Evolutionary conservation across 2,797 vertebrate species (phyloP), one percentile per base, ranked within the genome.

Genomic region (Botia kubotai): DNA sequence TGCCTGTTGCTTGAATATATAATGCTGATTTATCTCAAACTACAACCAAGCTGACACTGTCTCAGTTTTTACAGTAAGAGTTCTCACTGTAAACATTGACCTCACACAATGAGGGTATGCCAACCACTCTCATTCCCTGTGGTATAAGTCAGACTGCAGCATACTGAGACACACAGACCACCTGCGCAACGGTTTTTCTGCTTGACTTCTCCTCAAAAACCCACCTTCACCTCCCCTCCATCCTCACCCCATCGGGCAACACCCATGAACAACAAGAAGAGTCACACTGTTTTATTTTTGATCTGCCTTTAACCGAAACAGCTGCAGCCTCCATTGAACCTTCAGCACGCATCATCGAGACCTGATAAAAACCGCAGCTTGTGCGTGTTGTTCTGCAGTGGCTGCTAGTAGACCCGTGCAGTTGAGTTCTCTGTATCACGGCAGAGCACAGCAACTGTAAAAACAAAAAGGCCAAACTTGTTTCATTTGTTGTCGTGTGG

Each of bases 181-280:
- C 94, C 94, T 94, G 94, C 86, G 87, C 86, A 79, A 84, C 87
- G 81, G 83, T 72, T 89, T 89, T 92, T 93, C 88, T 92, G 92
- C 93, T 88, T 84, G 86, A 83, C 82, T 89, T 91, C 86, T 79
- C 68, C 43, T 90, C 74, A 88, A 92, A 93, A 92, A 90, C 85
- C 80, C 89, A 85, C 92, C 81, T 70, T 92, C 93, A 91, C 90
- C 33, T 88, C 88, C 39, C 48, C 21, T 84, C 88, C 57, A 70
- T 81, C 76, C 68, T 66, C 72, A 65, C 68, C 33, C 60, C 16
- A 10, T 68, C 23, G 23, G 23, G 23, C 23, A n/a, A n/a, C n/a
- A n/a, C n/a, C 5, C 46, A 39, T n/a, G 58, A 39, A 81, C 8
- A 55, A 68, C 80, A 83, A 72, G 67, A 82, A 75, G 33, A 82